These are phyloP conservation scores for Bos javanicus DNA, from an alignment of 2,113 vertebrate genomes.

Conservation along the genomic window DNA sequence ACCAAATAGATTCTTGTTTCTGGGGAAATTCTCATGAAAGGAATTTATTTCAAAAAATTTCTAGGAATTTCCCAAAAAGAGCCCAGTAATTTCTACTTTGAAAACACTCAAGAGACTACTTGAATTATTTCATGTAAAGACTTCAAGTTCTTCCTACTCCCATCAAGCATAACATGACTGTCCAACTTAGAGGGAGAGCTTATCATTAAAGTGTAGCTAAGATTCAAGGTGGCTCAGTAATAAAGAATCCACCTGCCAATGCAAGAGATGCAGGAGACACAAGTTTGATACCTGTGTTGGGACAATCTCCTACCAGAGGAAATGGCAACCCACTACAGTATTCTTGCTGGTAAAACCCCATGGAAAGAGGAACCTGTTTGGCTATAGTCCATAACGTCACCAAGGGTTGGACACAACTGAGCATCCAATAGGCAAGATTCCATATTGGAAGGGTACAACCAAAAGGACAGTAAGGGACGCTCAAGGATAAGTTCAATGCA, in stretches of 20 bases:
- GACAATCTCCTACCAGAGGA: background rate
- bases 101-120: background rate
- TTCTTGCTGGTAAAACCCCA: background rate
- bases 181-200: background rate
- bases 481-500: background rate
- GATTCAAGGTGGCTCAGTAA: background rate
- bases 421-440: background rate
- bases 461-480: background rate
- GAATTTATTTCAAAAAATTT: background rate
- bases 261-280: background rate
- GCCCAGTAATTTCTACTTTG: background rate
- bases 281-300: background rate
- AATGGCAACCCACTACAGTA: background rate
- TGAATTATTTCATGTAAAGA: background rate
- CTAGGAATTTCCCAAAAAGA: background rate
- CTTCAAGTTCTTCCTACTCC: background rate
- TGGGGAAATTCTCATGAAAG: background rate
- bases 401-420: background rate
- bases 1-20: background rate
- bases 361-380: background rate
- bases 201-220: background rate
- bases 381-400: background rate
- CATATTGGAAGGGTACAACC: background rate
- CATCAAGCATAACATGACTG: background rate
- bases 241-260: background rate